Evolutionary conservation across 2,113 vertebrate genomes (phyloP).

Genomic region (Strix uralensis): DNA sequence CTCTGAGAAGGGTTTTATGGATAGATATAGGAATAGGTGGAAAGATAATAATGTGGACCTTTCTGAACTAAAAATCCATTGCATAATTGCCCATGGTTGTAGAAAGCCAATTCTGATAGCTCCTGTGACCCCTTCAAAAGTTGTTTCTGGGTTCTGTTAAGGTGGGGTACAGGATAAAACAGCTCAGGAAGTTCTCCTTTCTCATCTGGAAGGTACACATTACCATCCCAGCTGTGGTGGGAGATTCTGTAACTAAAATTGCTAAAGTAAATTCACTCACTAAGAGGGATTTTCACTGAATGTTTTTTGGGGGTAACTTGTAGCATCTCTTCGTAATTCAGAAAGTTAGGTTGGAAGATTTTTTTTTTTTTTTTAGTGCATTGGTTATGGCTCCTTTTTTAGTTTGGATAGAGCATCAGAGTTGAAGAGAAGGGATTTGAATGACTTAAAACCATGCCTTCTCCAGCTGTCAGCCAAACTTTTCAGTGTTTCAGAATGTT

Average conservation of each 20-base stretch:
- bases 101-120: background rate
- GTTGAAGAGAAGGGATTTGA: background rate
- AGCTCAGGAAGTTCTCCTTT: background rate
- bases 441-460: background rate
- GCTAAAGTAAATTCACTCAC: background rate
- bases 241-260: background rate
- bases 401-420: background rate
- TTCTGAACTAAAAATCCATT: background rate
- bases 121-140: background rate
- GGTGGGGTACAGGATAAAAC: background rate
- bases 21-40: background rate
- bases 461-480: background rate
- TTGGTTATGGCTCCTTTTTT: background rate
- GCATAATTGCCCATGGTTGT: background rate
- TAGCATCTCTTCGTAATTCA: background rate
- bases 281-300: background rate
- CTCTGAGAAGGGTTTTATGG: background rate
- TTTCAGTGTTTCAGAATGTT: background rate
- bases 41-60: background rate
- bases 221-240: background rate
- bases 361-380: background rate
- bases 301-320: background rate
- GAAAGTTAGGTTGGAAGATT: background rate
- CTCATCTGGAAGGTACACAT: background rate
- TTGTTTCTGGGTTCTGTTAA: background rate